Evolutionary conservation across 2,888 invertebrate genomes (phyloP), one percentile per base, ranked within the genome.

Genomic region (Cryptocephalus moraei): DNA sequence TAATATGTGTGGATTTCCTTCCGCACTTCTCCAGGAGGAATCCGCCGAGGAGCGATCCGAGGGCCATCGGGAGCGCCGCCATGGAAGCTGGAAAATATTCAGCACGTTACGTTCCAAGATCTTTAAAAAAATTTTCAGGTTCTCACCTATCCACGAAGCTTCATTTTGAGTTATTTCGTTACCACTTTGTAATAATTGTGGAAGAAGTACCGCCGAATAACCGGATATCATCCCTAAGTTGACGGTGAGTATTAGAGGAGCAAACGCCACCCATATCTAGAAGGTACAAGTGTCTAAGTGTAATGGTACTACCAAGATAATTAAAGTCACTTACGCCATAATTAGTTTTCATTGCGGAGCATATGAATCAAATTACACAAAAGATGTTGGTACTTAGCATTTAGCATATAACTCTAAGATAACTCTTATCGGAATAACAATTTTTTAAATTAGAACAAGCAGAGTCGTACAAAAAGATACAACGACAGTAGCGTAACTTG

Each of bases 51-150:
- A 81, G 69, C 53, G 81, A 80, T 0, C 81, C 81, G 1, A 77
- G 71, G 1, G 78, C 78, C 81, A 82, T 80, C 0, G 81, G 78
- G 1, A 82, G 65, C 0, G 79, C 77, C 13, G 80, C 77, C 71
- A 80, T 76, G 32, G 80, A 76, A 49, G 82, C 82, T 76, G 73
- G 47, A 73, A 76, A 52, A 50, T n/a, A n/a, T n/a, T n/a, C n/a
- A n/a, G n/a, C n/a, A n/a, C n/a, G n/a, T n/a, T n/a, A n/a, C n/a
- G n/a, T n/a, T n/a, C n/a, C n/a, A n/a, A n/a, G n/a, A n/a, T n/a
- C n/a, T n/a, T n/a, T n/a, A n/a, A n/a, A n/a, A n/a, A n/a, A n/a
- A n/a, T n/a, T 2, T 22, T 22, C 3, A 22, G 6, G 22, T 11
- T 39, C 49, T 62, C 57, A 78, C 80, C 81, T 59, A 81, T 79